A percentile compares a stretch with the other conserved stretches of the same genome.
These are phyloP conservation scores for Aramus guarauna DNA, from an alignment of 2,113 vertebrate species.

Conservation along the genomic window DNA sequence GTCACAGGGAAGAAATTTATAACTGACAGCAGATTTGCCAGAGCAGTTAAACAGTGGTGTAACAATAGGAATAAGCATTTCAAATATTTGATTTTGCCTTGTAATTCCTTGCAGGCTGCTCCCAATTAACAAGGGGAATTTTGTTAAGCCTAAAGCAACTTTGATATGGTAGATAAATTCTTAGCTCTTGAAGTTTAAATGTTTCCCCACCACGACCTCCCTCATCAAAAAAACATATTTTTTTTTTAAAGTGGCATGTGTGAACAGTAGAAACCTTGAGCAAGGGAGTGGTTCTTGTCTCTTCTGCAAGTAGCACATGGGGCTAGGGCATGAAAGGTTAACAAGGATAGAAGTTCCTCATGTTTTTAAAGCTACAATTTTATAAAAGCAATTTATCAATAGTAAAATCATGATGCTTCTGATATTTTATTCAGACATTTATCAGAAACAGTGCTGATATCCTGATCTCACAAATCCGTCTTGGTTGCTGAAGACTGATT, in stretches of 20 bases:
- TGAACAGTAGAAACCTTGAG: not conserved
- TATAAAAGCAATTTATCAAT: not conserved
- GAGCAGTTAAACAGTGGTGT: not conserved
- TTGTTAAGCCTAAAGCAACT: not conserved
- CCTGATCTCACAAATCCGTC: not conserved
- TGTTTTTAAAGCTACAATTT: not conserved
- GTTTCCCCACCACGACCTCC: not conserved
- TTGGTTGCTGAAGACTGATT: not conserved
- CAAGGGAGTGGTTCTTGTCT: not conserved
- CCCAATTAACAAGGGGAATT: constrained; percentile 20
- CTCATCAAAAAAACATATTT: not conserved
- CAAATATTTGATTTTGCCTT: constrained; percentile 55
- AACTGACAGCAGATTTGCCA: not conserved
- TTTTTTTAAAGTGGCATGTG: not conserved
- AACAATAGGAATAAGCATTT: constrained; percentile 38
- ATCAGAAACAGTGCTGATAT: not conserved
- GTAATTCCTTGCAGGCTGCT: constrained; percentile 30
- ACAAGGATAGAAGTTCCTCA: not conserved
- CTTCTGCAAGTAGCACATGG: not conserved
- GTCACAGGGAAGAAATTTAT: not conserved
- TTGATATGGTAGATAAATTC: not conserved
- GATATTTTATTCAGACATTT: not conserved
- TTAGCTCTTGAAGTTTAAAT: not conserved
- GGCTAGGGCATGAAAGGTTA: not conserved
- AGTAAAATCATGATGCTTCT: not conserved